Percentiles rank a stretch among this genome's conserved stretches.
Evolutionary conservation across 2,113 vertebrate genomes (phyloP).

Genomic region (Myotis lucifugus): DNA sequence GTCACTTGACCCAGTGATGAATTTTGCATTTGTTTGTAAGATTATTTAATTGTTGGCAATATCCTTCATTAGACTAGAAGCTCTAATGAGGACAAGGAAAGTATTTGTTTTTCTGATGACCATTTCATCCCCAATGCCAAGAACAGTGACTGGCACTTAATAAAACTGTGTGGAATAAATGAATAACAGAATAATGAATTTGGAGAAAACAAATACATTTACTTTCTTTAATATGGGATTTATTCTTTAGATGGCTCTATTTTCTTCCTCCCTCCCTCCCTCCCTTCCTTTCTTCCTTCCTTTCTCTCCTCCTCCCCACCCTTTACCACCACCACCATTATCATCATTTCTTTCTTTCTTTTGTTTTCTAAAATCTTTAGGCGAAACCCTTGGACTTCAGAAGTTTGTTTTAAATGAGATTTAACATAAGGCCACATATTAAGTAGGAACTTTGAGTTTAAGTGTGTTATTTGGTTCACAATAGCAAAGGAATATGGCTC

Average conservation of each 20-base stretch:
- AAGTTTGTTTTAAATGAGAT: slow-evolving; percentile 17
- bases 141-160: background rate
- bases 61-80: background rate
- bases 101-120: background rate
- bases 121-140: background rate
- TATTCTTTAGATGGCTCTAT: background rate
- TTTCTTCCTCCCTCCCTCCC: background rate
- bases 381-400: background rate
- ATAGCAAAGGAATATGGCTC: slow-evolving; percentile 5
- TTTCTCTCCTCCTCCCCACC: too few species aligned
- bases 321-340: background rate
- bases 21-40: slow-evolving; percentile 6
- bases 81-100: background rate
- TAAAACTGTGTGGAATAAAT: background rate
- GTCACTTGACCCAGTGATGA: background rate
- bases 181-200: background rate
- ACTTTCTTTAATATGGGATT: background rate
- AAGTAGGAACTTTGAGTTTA: slow-evolving; percentile 28
- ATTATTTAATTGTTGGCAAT: background rate
- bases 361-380: slow-evolving; percentile 14
- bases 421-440: background rate
- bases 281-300: background rate
- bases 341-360: background rate
- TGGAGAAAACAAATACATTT: slow-evolving; percentile 23
- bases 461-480: background rate